Evolutionary conservation across 1,140 invertebrate genomes (phyloP), one percentile per base, ranked within the genome.

Genomic region (Potamilus streckersoni): DNA sequence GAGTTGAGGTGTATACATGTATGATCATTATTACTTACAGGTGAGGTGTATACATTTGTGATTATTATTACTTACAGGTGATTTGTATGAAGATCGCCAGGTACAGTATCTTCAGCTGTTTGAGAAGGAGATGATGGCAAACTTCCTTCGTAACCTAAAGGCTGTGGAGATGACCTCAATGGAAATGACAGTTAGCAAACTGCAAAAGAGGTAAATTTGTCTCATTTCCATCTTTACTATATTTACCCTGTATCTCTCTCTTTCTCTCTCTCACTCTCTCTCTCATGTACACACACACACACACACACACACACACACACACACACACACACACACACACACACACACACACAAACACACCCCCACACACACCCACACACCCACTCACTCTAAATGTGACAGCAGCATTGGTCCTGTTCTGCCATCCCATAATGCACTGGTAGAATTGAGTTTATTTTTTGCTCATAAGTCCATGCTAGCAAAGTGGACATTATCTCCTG

Each of bases 111-210:
- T 87, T 38, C 82, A 85, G 55, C 73, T 87, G 49, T 87, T 87
- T 83, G 86, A 87, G 74, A 87, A 87, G 58, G 86, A 87, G 66
- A 84, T 86, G 80, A 83, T 87, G 81, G 80, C 84, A 62, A 87
- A 85, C 65, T 82, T 79, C 68, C 74, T 86, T 14, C 71, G 86
- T 20, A 69, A 72, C 14, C 63, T 74, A 57, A 87, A 86, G 71
- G 78, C 75, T 17, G 73, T 80, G 23, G 73, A 80, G 49, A 83
- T 83, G 77, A 78, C 81, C 62, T 76, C 79, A 15, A 76, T 83
- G 57, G 80, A 86, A 20, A 82, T 74, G 55, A 84, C 80, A 57
- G 78, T 83, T 61, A 78, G 71, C 19, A 80, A 78, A 38, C 74
- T 84, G 23, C 81, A 84, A 66, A 83, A 84, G 65, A 76, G 83